phyloP scores from a whole-genome alignment of 2,113 vertebrate species.

The Elaphurus davidianus region DNA sequence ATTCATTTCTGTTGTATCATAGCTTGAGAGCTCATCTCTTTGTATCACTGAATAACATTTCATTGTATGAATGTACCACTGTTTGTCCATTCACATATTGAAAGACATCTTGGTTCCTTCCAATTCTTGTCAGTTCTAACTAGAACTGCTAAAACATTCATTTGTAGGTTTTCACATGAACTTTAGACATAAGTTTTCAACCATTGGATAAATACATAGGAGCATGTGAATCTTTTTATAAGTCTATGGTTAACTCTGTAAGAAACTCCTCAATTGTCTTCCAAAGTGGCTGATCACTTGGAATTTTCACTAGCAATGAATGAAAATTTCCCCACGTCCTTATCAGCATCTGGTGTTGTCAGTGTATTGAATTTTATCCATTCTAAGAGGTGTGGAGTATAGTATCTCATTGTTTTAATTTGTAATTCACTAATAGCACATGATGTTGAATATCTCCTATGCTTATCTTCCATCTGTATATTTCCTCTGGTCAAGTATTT shows the following conservation, averaged over 20 bases:
- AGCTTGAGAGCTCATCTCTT: not conserved
- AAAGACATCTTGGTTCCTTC: not conserved
- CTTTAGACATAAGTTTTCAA: not conserved
- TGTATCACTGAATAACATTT: not conserved
- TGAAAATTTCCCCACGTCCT: not conserved
- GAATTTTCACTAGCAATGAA: not conserved
- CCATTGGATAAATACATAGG: not conserved
- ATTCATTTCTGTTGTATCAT: not conserved
- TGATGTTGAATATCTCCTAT: not conserved
- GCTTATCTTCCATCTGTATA: not conserved
- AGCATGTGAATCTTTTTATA: not conserved
- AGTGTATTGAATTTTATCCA: not conserved
- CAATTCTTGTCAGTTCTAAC: not conserved
- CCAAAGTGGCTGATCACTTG: not conserved
- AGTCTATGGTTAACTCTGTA: not conserved
- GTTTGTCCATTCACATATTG: not conserved
- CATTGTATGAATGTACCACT: not conserved
- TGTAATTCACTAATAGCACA: not conserved
- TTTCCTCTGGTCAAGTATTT: not conserved
- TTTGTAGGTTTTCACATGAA: not conserved
- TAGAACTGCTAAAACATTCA: not conserved
- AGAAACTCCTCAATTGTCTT: not conserved
- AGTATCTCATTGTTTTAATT: not conserved
- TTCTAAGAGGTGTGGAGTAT: not conserved
- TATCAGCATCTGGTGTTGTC: not conserved